Percentiles rank a stretch among this genome's conserved stretches.
Conservation (phyloP, 2,113 vertebrate species). For the Aldabrachelys gigantea region DNA sequence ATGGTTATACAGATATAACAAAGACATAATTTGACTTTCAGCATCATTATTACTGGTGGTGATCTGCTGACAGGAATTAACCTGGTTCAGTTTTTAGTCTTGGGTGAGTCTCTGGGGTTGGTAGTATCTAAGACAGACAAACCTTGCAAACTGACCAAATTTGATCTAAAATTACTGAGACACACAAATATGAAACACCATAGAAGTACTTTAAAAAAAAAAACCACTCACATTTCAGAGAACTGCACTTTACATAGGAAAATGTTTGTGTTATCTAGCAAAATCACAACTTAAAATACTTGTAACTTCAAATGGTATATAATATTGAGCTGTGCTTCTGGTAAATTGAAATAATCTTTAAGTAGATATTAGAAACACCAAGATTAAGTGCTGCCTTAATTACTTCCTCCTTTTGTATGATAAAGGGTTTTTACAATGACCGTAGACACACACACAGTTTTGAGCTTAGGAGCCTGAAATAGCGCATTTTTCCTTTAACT, state of each 20-base stretch:
- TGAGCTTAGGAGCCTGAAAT: conserved; percentile 55
- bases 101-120: background rate
- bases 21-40: background rate
- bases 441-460: conserved; percentile 43
- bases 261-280: background rate
- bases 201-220: rapidly evolving
- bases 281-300: rapidly evolving
- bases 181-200: rapidly evolving
- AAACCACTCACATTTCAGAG: background rate
- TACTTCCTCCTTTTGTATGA: conserved; percentile 41
- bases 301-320: background rate
- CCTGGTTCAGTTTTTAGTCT: background rate
- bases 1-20: background rate
- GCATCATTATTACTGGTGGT: background rate
- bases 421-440: conserved; percentile 46
- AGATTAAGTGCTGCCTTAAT: conserved; percentile 34
- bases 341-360: background rate
- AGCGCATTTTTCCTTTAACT: conserved; percentile 53
- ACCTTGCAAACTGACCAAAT: background rate
- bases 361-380: background rate
- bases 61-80: background rate
- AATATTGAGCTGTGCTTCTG: background rate
- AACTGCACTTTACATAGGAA: background rate
- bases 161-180: background rate
- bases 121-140: background rate